Conservation (phyloP, 2,113 vertebrate species). For the Sporophila hypoxantha region DNA sequence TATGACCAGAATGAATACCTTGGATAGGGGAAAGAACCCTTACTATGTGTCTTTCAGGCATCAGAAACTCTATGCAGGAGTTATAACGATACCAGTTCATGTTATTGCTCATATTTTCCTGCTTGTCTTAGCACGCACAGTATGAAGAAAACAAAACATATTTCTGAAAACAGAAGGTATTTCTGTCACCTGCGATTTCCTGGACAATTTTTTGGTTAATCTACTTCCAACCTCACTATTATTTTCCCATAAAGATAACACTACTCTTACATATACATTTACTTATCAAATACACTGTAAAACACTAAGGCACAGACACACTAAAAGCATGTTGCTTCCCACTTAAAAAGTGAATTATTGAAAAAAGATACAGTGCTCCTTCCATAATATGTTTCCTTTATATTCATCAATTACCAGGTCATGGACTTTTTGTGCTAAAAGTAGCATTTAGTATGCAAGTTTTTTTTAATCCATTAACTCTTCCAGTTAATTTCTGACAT, state of each 20-base stretch:
- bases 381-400: background rate
- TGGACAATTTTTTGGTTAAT: background rate
- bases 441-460: background rate
- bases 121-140: background rate
- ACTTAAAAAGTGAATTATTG: background rate
- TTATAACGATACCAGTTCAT: constrained; percentile 3
- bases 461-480: background rate
- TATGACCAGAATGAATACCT: background rate
- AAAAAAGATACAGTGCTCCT: background rate
- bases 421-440: background rate
- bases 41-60: background rate
- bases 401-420: background rate
- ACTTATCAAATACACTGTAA: background rate
- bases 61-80: background rate
- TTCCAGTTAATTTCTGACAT: background rate
- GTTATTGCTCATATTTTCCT: background rate
- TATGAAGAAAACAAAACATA: background rate
- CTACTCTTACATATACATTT: background rate
- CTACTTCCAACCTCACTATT: background rate
- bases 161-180: background rate
- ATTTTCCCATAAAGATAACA: background rate
- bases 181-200: background rate
- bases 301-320: background rate
- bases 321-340: background rate
- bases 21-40: background rate